Base-by-base conservation (phyloP, 2,888 invertebrate genomes). In the Craniophora ligustri region DNA sequence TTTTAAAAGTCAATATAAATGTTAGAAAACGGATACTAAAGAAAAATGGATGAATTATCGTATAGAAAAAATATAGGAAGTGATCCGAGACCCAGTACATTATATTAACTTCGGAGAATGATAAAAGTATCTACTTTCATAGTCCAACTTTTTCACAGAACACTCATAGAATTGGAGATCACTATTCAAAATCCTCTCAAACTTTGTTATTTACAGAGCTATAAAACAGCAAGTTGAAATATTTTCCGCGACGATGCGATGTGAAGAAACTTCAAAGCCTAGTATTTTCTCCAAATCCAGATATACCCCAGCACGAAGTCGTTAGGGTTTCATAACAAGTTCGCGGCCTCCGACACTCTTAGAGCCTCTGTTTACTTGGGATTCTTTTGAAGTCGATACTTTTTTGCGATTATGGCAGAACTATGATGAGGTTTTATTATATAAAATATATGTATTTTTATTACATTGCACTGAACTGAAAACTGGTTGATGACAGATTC, bases 301-400 rank as follows among this genome's bases (percentile, higher is more conserved):
- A 59, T 34, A 31, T 53, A 56, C 16, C 36, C 44, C 13, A 18
- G 26, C 40, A 10, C 14, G 32, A 23, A 7, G 48, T 68, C 69
- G 50, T 61, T 70, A 73, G 57, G 36, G 44, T 65, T 51, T 47
- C 44, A 55, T 63, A 72, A 64, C 34, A 63, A 56, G 66, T 55
- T 58, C 16, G 32, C 42, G 21, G 36, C 44, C 13, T 42, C 32
- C 26, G 6, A 41, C 23, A 38, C 49, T 36, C 40, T 10, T 14
- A 18, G 10, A 21, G 11, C n/a, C 35, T 31, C 32, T n/a, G n/a
- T n/a, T 32, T 34, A 19, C 34, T 35, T 19, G 14, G 28, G 30
- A 39, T 48, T 42, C 45, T 35, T 45, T 30, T 5, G 18, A 34
- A 60, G 49, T 28, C n/a, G 13, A 11, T 7, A 35, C 35, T 14